Conservation (phyloP, 2,113 vertebrate genomes). For the Brienomyrus brachyistius region DNA sequence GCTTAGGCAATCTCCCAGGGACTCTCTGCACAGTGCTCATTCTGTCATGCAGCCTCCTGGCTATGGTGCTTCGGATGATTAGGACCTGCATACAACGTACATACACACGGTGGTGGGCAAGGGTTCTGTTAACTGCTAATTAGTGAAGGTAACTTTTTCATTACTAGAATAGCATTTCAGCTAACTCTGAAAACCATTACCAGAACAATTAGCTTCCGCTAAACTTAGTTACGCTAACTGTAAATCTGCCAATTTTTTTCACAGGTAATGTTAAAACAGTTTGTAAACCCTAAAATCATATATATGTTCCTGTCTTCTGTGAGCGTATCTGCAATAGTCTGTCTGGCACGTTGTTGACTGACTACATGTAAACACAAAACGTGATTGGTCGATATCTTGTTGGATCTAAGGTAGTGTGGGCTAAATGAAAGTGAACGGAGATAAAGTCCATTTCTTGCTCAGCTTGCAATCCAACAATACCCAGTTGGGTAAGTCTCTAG, state of each 20-base stretch:
- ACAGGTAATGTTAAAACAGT: no score
- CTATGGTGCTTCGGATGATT: neutral
- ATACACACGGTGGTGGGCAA: neutral
- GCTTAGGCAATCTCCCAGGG: neutral
- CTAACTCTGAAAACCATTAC: neutral
- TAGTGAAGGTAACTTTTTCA: neutral
- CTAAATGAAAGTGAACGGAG: no score
- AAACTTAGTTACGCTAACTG: neutral
- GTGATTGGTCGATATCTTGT: no score
- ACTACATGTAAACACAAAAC: neutral
- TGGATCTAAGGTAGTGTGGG: no score
- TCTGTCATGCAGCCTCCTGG: neutral
- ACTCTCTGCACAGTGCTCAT: neutral
- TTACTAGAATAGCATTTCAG: neutral
- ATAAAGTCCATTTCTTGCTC: no score
- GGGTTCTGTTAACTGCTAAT: neutral
- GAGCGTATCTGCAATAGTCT: neutral
- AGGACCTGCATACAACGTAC: neutral
- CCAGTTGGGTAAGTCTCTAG: no score
- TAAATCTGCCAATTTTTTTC: neutral
- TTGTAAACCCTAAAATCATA: no score
- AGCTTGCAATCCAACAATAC: no score
- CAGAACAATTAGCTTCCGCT: neutral
- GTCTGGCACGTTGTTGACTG: neutral
- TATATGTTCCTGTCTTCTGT: neutral